Conservation (phyloP, 2,113 vertebrate genomes). For the Mobula birostris region DNA sequence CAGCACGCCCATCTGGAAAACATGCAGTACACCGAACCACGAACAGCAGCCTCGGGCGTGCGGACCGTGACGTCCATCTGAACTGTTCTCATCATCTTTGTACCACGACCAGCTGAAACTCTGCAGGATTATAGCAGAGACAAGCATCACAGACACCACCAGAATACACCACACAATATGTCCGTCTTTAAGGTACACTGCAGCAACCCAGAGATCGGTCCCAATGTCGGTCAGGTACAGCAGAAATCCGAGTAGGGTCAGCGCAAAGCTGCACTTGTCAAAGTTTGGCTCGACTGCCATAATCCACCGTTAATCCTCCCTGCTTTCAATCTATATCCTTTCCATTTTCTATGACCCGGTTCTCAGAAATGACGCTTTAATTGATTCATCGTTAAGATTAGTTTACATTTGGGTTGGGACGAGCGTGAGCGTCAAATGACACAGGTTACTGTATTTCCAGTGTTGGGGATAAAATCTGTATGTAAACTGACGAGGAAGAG, state of each 20-base stretch:
- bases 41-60: background rate
- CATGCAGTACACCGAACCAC: conserved; percentile 56
- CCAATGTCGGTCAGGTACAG: conserved; percentile 67
- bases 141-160: conserved; percentile 62
- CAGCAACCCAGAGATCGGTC: conserved; percentile 61
- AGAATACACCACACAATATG: conserved; percentile 55
- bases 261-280: conserved; percentile 60
- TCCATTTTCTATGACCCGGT: background rate
- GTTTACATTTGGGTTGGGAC: background rate
- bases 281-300: conserved; percentile 53
- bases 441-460: background rate
- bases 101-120: conserved; percentile 84
- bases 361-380: background rate
- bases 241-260: conserved; percentile 60
- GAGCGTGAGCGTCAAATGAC: background rate
- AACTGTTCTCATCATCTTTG: conserved; percentile 55
- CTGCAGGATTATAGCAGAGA: conserved; percentile 65
- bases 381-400: background rate
- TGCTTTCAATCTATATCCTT: conserved; percentile 40
- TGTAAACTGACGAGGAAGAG: too few species aligned
- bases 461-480: background rate
- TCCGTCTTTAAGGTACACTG: conserved; percentile 58
- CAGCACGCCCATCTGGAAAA: conserved; percentile 71
- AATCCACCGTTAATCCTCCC: conserved; percentile 36
- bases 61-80: background rate